phyloP scores from a whole-genome alignment of 2,888 invertebrate genomes.

The Sinohyriopsis cumingii region DNA sequence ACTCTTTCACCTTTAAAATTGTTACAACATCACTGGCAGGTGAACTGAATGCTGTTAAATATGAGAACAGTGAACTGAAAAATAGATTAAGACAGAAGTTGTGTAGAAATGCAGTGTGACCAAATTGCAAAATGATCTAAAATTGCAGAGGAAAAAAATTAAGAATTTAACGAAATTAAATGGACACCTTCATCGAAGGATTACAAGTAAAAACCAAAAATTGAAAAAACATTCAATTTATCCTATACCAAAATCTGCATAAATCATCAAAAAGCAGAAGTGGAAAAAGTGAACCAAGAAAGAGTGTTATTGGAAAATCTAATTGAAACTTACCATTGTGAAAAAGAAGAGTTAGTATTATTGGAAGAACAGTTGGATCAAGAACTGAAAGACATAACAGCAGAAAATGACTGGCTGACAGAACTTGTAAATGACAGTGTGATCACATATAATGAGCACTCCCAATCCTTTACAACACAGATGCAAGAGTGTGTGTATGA shows the following conservation, averaged over 20 bases:
- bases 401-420: conserved; percentile 21
- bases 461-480: conserved; percentile 14
- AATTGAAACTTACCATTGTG: conserved; percentile 6
- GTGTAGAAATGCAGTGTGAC: conserved; percentile 6
- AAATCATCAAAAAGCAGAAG: conserved; percentile 2
- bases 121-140: conserved; percentile 8
- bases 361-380: background rate
- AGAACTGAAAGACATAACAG: conserved; percentile 7
- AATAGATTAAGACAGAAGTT: background rate
- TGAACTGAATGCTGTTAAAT: too few species aligned
- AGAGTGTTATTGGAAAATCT: background rate
- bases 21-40: too few species aligned
- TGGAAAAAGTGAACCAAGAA: background rate
- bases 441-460: conserved; percentile 16
- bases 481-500: conserved; percentile 16
- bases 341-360: conserved; percentile 5
- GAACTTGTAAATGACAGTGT: conserved; percentile 19
- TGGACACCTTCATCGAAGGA: background rate
- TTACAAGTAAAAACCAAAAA: conserved; percentile 9
- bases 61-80: too few species aligned
- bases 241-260: conserved; percentile 5
- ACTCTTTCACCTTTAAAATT: too few species aligned
- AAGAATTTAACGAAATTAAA: conserved; percentile 10
- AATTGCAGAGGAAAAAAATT: conserved; percentile 8
- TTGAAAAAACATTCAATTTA: conserved; percentile 10